Evolutionary conservation across 2,113 vertebrate genomes (phyloP).

Genomic region (Phyllostomus discolor): DNA sequence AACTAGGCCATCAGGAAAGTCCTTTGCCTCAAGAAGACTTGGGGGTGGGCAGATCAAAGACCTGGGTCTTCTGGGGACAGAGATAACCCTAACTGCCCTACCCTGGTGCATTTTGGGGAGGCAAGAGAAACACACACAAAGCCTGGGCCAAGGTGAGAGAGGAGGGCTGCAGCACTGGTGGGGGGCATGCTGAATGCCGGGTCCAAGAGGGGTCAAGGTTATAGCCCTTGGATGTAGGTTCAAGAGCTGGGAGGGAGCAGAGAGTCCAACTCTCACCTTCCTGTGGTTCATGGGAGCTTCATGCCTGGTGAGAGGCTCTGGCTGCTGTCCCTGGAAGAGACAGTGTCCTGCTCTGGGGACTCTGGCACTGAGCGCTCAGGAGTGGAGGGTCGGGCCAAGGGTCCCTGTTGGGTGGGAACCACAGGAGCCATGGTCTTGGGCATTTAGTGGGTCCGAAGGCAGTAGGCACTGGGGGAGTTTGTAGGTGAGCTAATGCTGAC

Average conservation of each 20-base stretch:
- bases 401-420: not conserved
- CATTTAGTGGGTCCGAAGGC: not conserved
- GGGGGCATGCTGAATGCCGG: fast-evolving
- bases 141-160: not conserved
- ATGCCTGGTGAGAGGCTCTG: not conserved
- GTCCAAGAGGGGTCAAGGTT: too few relatives aligned
- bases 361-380: not conserved
- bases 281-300: fast-evolving
- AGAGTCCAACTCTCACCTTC: not conserved
- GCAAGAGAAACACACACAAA: not conserved
- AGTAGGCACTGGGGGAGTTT: not conserved
- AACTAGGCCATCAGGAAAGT: fast-evolving
- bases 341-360: not conserved
- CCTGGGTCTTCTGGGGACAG: not conserved
- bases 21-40: not conserved
- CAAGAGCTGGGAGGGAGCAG: not conserved
- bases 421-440: not conserved
- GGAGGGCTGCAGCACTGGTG: fast-evolving
- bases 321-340: not conserved
- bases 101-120: not conserved
- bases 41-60: not conserved
- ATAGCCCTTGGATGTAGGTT: not conserved
- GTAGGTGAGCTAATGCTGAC: not conserved
- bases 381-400: not conserved
- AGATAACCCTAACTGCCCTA: not conserved